phyloP scores from a whole-genome alignment of 1,140 invertebrate genomes.

The Spodoptera frugiperda region DNA sequence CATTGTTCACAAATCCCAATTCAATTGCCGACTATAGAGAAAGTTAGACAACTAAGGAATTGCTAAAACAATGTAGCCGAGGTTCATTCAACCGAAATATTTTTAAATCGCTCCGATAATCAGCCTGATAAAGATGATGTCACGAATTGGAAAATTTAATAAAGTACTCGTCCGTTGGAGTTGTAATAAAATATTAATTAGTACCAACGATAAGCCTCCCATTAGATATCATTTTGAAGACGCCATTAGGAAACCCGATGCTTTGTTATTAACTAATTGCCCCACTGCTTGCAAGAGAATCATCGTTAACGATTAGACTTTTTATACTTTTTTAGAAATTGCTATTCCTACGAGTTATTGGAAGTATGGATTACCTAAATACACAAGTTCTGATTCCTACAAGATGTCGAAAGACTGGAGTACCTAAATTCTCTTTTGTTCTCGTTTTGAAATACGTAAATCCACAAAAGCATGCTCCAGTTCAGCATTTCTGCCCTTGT shows the following conservation, averaged over 20 bases:
- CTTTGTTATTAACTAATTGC: neutral
- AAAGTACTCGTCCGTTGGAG: too few relatives aligned
- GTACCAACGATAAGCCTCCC: neutral
- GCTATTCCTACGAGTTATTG: too few relatives aligned
- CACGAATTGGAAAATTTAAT: neutral
- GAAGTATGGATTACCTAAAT: too few relatives aligned
- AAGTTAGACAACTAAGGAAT: neutral
- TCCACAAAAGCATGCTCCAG: too few relatives aligned
- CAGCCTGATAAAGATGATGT: slow-evolving; percentile 15
- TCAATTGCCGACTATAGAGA: neutral
- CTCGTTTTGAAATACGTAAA: too few relatives aligned
- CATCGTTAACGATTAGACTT: too few relatives aligned
- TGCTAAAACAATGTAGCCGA: neutral
- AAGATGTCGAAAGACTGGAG: too few relatives aligned
- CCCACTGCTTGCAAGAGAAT: neutral
- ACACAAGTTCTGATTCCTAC: too few relatives aligned
- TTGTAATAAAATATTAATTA: neutral
- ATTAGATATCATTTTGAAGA: neutral
- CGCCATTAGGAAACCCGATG: neutral
- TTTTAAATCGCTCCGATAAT: neutral
- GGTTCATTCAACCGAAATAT: slow-evolving; percentile 28
- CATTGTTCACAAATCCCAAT: too few relatives aligned
- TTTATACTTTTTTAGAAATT: too few relatives aligned
- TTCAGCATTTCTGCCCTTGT: neutral
- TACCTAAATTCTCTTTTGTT: too few relatives aligned